Conservation (phyloP, 2,113 vertebrate genomes). For the Scortum barcoo region DNA sequence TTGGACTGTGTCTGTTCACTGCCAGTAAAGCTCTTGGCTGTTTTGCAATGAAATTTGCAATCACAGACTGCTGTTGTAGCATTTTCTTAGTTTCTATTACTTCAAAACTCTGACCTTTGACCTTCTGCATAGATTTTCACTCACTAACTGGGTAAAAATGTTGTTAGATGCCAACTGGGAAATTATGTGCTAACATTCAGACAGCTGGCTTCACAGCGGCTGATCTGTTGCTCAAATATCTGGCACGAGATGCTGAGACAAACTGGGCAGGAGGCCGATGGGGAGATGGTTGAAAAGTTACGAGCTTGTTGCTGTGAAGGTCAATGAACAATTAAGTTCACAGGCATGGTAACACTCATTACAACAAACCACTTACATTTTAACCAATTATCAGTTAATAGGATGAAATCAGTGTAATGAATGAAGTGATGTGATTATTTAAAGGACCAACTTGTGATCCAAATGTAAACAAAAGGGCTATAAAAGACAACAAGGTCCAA, state of each 20-base stretch:
- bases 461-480: background rate
- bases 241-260: constrained; percentile 17
- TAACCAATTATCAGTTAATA: background rate
- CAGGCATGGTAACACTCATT: background rate
- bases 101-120: constrained; percentile 28
- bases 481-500: background rate
- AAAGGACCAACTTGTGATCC: background rate
- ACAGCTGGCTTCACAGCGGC: background rate
- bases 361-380: background rate
- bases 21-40: background rate
- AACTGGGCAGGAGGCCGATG: constrained; percentile 29
- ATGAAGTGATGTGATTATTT: background rate
- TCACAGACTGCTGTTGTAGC: background rate
- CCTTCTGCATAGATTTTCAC: constrained; percentile 22
- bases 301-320: constrained; percentile 24
- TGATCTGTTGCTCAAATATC: constrained; percentile 27
- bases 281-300: constrained; percentile 21
- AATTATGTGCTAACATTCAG: constrained; percentile 6
- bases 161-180: constrained; percentile 11
- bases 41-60: background rate
- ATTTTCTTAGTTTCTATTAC: background rate
- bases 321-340: constrained; percentile 18
- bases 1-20: background rate
- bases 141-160: constrained; percentile 7
- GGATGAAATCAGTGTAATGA: background rate